Evolutionary conservation across 2,888 invertebrate genomes (phyloP), one percentile per base, ranked within the genome.

Genomic region (Timandra comae): DNA sequence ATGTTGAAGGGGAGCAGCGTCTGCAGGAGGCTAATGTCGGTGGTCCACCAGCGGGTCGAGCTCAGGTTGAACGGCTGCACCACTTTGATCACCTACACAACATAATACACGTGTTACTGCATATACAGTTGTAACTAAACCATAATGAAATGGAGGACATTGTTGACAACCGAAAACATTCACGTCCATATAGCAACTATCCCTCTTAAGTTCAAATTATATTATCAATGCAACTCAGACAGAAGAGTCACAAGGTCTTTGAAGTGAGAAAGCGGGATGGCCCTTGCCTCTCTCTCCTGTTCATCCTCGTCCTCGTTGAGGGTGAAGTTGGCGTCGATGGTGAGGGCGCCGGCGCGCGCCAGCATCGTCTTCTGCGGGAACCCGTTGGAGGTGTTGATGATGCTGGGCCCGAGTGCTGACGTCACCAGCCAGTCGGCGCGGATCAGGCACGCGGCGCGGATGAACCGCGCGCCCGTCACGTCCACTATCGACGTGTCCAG

Each of bases 231-330:
- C n/a, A n/a, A n/a, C n/a, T n/a, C n/a, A n/a, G n/a, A n/a, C n/a
- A n/a, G n/a, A n/a, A n/a, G n/a, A n/a, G n/a, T n/a, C n/a, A n/a
- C n/a, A n/a, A n/a, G n/a, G n/a, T n/a, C n/a, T n/a, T n/a, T n/a
- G n/a, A n/a, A n/a, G n/a, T n/a, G n/a, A n/a, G n/a, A n/a, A n/a
- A n/a, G n/a, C n/a, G n/a, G n/a, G n/a, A n/a, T n/a, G n/a, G n/a
- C n/a, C n/a, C 30, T 42, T 48, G 82, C 85, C 71, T 85, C 82
- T 29, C 74, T 57, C 39, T 85, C 84, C 33, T 85, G 85, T 38
- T 85, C 84, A 35, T 75, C 70, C 34, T 85, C 82, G 31, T 82
- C 84, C 48, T 81, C 81, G 41, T 75, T 78, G 1, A 81, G 45
- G 1, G 70, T 72, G 25, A 80, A 67, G 13, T 69, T 72, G 3